phyloP scores from a whole-genome alignment of 2,888 invertebrate species.

The Aethes cnicana region DNA sequence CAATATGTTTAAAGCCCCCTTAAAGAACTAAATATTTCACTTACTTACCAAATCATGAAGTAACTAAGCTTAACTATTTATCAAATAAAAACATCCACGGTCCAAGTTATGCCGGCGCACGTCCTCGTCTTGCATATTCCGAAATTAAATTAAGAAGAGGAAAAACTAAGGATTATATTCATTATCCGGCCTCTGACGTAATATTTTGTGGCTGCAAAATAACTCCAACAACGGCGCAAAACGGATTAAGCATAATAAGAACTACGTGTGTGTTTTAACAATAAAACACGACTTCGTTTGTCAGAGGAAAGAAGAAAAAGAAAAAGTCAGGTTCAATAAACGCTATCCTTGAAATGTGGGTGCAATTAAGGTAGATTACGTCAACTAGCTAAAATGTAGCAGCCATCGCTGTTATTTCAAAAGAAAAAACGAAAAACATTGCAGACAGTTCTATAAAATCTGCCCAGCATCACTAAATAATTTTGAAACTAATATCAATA shows the following conservation, averaged over 20 bases:
- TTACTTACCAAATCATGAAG: neutral
- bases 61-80: conserved; percentile 5
- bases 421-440: too few relatives aligned
- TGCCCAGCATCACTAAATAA: too few relatives aligned
- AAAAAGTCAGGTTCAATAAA: neutral
- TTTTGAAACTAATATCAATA: neutral
- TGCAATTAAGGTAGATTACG: too few relatives aligned
- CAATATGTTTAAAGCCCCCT: too few relatives aligned
- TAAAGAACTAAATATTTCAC: too few relatives aligned
- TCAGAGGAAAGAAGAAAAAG: neutral
- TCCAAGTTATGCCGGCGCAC: conserved; percentile 20
- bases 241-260: neutral
- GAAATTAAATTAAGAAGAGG: conserved; percentile 26
- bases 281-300: neutral
- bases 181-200: conserved; percentile 14
- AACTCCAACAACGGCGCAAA: neutral
- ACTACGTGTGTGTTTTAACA: neutral
- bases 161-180: conserved; percentile 22
- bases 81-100: conserved; percentile 10
- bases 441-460: too few relatives aligned
- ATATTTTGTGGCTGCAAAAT: conserved; percentile 14
- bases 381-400: too few relatives aligned
- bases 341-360: too few relatives aligned
- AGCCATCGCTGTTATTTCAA: too few relatives aligned
- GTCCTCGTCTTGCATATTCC: conserved; percentile 24